phyloP scores from a whole-genome alignment of 2,797 vertebrate species.

The Aotus griseimembra region DNA sequence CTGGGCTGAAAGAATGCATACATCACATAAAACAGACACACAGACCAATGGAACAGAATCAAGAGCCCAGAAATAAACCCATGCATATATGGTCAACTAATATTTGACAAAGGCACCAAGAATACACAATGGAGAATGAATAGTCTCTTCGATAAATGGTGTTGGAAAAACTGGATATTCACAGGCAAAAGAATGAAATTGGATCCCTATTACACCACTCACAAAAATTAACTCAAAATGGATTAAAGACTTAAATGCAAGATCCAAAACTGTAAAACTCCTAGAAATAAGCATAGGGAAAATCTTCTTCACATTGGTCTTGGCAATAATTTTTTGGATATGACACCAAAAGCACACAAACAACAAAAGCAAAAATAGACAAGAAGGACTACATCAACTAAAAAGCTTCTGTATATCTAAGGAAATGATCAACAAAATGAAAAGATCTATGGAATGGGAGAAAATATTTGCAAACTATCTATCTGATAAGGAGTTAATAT shows the following conservation, averaged over 20 bases:
- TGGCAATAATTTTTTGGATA: not conserved
- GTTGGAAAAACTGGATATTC: not conserved
- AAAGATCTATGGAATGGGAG: not conserved
- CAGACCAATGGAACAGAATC: not conserved
- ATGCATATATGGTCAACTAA: not conserved
- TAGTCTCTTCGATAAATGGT: not conserved
- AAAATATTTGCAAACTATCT: not conserved
- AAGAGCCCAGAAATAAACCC: not conserved
- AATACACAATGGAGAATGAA: not conserved
- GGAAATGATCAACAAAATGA: not conserved
- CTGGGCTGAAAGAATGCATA: slow-evolving; percentile 65
- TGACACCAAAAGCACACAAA: not conserved
- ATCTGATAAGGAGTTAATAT: not conserved
- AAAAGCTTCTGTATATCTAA: not conserved
- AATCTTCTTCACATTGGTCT: not conserved
- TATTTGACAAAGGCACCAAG: not conserved
- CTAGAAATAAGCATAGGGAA: not conserved
- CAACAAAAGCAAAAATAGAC: not conserved
- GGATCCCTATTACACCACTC: not conserved
- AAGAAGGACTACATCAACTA: not conserved
- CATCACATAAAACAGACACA: not conserved
- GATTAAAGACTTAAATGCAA: not conserved
- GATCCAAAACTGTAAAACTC: not conserved
- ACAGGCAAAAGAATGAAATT: not conserved
- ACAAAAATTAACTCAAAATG: not conserved